Base-by-base conservation (phyloP, 2,113 vertebrate species). In the Mustelus asterias region DNA sequence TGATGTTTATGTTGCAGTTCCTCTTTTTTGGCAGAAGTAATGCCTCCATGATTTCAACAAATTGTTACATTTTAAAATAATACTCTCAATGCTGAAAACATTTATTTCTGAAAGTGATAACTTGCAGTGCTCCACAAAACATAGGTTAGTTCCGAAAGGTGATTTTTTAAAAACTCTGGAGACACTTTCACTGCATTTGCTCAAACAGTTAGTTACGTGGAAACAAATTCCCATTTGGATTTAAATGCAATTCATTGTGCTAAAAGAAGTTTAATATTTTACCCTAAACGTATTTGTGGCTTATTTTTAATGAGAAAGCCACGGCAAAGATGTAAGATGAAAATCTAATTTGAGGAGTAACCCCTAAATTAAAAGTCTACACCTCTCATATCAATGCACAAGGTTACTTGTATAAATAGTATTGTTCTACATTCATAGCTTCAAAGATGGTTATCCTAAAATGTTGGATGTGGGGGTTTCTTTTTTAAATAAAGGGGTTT, bases 11-110 rank as follows among this genome's bases (percentile, higher is more conserved):
- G 37, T 41, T 70, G 37, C 8, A 48, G 67, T 69, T 94, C 72
- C 11, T 70, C 67, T 69, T 69, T 94, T 90, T 94, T 69, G 65
- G 92, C 67, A 94, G 93, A 94, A 67, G n/a, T 67, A 94, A 94
- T 48, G 48, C 41, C 67, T 26, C 92, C 37, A n/a, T 33, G 89
- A 67, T 24, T 93, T n/a, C 18, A 94, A 67, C 10, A 69, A 93
- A 93, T 41, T 33, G 18, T 65, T 65, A 69, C 41, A 48, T 72
- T 70, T 94, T 67, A 41, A 20, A 94, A 44, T 41, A 48, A 29
- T 70, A 94, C 11, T 92, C 63, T 33, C 58, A 89, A 58, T 58
- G 54, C 26, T 89, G 54, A 93, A 67, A 65, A 67, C n/a, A 72
- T 70, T 70, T 70, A 94, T 70, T 70, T 94, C 1, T 70, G 63